These are phyloP conservation scores for Sebastes hubbsi DNA, from an alignment of 2,797 vertebrate species.

Conservation along the genomic window DNA sequence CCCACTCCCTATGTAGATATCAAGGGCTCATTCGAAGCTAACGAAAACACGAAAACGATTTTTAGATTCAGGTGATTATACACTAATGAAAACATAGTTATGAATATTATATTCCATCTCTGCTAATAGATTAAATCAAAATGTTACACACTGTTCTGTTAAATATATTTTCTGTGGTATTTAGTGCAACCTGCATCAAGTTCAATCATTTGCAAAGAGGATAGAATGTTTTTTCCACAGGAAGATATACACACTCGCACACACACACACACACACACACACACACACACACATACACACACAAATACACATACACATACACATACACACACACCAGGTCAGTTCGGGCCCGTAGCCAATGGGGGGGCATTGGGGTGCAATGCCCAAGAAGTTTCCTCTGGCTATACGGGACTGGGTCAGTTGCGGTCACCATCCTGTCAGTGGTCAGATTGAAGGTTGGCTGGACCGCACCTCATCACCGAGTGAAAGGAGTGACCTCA, in stretches of 20 bases:
- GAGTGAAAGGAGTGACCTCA: slow-evolving; percentile 65
- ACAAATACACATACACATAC: not conserved
- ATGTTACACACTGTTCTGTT: no score
- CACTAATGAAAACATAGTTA: no score
- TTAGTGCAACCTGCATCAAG: not conserved
- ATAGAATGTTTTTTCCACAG: not conserved
- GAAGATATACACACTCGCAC: not conserved
- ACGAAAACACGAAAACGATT: no score
- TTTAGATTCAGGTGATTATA: no score
- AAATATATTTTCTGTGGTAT: not conserved
- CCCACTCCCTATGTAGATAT: no score
- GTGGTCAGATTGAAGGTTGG: slow-evolving; percentile 61
- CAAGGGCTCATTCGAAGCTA: no score
- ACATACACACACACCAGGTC: not conserved
- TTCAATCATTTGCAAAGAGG: not conserved
- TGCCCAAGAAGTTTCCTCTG: not conserved
- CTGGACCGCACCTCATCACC: slow-evolving; percentile 43
- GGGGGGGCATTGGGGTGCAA: not conserved
- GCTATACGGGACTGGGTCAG: slow-evolving; percentile 13
- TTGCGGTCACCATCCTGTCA: slow-evolving; percentile 46
- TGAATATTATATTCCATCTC: no score
- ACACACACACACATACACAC: not conserved
- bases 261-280: not conserved
- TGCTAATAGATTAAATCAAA: no score
- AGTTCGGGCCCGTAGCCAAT: not conserved